Evolutionary conservation across 2,113 vertebrate species (phyloP), one percentile per base, ranked within the genome.

Genomic region (Orycteropus afer): DNA sequence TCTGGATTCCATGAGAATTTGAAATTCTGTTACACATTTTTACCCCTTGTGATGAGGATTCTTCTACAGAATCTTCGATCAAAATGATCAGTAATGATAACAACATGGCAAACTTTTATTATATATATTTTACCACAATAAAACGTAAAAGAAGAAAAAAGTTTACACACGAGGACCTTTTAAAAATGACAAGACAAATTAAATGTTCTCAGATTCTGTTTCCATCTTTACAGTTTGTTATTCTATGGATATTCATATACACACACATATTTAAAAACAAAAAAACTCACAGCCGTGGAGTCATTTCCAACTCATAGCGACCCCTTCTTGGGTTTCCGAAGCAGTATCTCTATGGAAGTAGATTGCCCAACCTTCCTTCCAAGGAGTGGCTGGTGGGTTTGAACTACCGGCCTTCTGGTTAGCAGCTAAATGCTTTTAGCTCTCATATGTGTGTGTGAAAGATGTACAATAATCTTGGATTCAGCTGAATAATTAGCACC

Each of bases 401-500:
- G n/a, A n/a, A n/a, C n/a, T n/a, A n/a, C n/a, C n/a, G n/a, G n/a
- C n/a, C n/a, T n/a, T n/a, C n/a, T n/a, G n/a, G n/a, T n/a, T n/a
- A n/a, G n/a, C n/a, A n/a, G n/a, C n/a, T n/a, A n/a, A n/a, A n/a
- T n/a, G n/a, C n/a, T n/a, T n/a, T n/a, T n/a, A n/a, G n/a, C n/a
- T n/a, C n/a, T n/a, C n/a, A n/a, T 40, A 0, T 91, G 29, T 71
- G 9, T 49, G 34, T 27, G 7, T 77, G 34, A 95, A 76, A 91
- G 18, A 8, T 8, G 93, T 14, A 65, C 27, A 93, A 42, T n/a
- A 37, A 74, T 57, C 42, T 40, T 71, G 23, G 59, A 65, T 53
- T 95, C 73, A 25, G 40, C 9, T 40, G 45, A 86, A 86, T 86
- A 86, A 93, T 93, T 49, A 96, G 73, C 87, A 91, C 29, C 61